Conservation (phyloP, 2,113 vertebrate genomes). For the Myodes glareolus region DNA sequence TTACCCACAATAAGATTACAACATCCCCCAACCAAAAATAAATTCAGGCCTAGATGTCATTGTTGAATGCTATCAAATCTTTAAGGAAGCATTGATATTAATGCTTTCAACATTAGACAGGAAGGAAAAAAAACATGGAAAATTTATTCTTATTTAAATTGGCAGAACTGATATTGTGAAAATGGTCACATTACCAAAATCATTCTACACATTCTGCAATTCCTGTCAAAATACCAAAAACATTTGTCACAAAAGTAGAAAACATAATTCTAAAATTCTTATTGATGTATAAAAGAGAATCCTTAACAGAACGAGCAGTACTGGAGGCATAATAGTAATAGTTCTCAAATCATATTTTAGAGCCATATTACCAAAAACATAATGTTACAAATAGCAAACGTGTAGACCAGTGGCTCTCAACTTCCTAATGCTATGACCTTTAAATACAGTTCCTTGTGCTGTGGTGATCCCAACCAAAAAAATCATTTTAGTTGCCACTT, state of each 20-base stretch:
- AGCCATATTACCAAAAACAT: neutral
- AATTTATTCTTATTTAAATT: neutral
- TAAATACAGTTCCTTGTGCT: neutral
- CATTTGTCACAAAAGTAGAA: neutral
- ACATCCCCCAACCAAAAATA: neutral
- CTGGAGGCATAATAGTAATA: neutral
- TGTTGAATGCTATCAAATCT: neutral
- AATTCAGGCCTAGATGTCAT: neutral
- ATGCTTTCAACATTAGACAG: neutral
- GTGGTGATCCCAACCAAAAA: neutral
- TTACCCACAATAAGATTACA: neutral
- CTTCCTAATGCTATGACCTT: neutral
- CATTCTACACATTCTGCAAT: neutral
- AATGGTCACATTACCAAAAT: neutral
- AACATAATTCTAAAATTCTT: neutral
- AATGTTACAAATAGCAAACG: neutral
- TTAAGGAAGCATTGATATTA: neutral
- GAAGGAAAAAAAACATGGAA: neutral
- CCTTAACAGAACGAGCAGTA: neutral
- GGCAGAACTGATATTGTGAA: neutral
- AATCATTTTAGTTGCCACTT: neutral
- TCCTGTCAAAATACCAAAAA: neutral
- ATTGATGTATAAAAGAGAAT: neutral
- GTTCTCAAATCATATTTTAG: neutral
- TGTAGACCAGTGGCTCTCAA: neutral